Conservation (phyloP, 2,888 invertebrate genomes). For the Omphaloscelis lunosa region DNA sequence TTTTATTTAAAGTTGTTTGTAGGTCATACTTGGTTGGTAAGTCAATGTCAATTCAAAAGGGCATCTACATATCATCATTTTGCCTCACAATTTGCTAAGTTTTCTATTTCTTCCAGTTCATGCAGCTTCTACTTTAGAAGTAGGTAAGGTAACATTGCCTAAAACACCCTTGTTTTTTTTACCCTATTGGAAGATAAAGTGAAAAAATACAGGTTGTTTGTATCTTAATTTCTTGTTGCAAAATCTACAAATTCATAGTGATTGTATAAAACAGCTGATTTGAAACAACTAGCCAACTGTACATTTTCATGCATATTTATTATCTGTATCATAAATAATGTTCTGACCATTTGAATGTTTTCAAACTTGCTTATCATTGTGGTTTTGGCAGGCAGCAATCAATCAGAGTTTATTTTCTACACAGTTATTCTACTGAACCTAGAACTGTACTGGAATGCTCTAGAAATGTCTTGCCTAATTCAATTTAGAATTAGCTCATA, state of each 20-base stretch:
- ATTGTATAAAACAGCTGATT: slow-evolving; percentile 7
- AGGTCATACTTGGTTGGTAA: neutral
- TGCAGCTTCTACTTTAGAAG: neutral
- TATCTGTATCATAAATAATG: slow-evolving; percentile 15
- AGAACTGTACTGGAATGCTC: slow-evolving; percentile 28
- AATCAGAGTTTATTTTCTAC: slow-evolving; percentile 12
- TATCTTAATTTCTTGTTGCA: neutral
- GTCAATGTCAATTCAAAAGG: neutral
- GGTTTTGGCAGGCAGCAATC: slow-evolving; percentile 33
- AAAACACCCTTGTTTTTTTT: neutral
- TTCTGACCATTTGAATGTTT: slow-evolving; percentile 24
- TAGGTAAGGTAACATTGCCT: neutral
- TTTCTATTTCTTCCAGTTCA: neutral
- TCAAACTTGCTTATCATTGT: slow-evolving; percentile 43
- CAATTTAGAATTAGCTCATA: slow-evolving; percentile 28
- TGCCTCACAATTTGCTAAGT: neutral
- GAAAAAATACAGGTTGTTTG: neutral
- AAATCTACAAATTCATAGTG: neutral
- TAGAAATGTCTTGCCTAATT: slow-evolving; percentile 33
- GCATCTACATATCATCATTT: neutral
- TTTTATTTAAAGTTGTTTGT: neutral
- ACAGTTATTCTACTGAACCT: slow-evolving; percentile 20
- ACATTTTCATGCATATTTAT: slow-evolving; percentile 29
- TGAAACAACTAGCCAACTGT: neutral
- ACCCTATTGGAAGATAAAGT: neutral